Percentiles rank a stretch among this genome's conserved stretches.
Conservation (phyloP, 2,113 vertebrate genomes). For the Lagopus leucura region DNA sequence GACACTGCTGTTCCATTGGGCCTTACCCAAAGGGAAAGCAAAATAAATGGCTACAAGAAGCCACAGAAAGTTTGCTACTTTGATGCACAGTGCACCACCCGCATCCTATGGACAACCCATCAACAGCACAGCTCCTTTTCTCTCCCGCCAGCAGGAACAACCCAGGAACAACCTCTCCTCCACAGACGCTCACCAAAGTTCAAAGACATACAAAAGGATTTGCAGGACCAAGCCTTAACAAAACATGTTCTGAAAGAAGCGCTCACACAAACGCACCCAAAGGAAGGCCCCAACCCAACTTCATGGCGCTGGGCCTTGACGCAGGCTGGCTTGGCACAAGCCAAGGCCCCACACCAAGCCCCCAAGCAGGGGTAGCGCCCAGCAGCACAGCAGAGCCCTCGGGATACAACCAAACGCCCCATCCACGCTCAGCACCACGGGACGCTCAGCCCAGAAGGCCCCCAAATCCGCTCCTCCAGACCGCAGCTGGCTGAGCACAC, state of each 20-base stretch:
- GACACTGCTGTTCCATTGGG: background rate
- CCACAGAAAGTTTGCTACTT: background rate
- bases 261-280: fast-evolving
- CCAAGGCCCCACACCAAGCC: fast-evolving
- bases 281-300: background rate
- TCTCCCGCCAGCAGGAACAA: background rate
- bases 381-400: background rate
- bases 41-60: background rate
- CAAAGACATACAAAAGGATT: background rate
- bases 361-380: too few relatives aligned
- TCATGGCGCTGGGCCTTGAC: fast-evolving
- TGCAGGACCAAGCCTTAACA: too few relatives aligned
- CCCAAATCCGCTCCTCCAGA: background rate
- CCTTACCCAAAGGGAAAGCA: background rate
- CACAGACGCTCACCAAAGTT: background rate
- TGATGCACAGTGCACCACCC: background rate
- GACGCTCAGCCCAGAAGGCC: background rate
- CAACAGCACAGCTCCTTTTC: background rate
- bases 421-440: background rate
- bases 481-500: background rate
- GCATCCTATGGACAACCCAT: background rate
- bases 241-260: fast-evolving
- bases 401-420: background rate
- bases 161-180: background rate
- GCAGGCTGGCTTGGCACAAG: background rate